phyloP scores from a whole-genome alignment of 2,888 invertebrate species.

The Protonemura montana region DNA sequence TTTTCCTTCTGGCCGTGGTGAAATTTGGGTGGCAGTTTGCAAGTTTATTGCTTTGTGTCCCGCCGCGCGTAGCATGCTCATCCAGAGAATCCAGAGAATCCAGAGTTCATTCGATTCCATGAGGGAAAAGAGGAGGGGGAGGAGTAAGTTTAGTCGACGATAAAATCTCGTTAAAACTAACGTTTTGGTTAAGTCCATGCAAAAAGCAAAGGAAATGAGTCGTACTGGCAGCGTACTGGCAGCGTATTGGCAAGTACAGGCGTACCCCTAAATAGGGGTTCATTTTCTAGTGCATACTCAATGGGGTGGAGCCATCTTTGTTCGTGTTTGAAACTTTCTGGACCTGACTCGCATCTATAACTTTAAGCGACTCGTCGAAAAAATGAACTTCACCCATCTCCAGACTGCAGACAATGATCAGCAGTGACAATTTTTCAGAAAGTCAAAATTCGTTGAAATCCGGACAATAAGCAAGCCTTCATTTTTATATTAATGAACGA shows the following conservation, averaged over 20 bases:
- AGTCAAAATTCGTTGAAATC: too few species aligned
- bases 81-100: background rate
- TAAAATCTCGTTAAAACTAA: constrained; percentile 33
- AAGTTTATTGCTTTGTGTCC: background rate
- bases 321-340: background rate
- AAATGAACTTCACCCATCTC: background rate
- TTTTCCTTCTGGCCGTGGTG: constrained; percentile 7
- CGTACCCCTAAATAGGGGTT: background rate
- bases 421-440: background rate
- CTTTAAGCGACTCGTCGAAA: background rate
- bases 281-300: background rate
- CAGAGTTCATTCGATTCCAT: background rate
- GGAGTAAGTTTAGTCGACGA: background rate
- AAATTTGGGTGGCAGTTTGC: constrained; percentile 7
- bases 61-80: background rate
- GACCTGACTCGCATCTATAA: background rate
- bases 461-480: too few species aligned
- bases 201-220: constrained; percentile 16
- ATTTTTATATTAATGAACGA: background rate
- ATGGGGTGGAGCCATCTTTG: background rate
- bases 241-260: background rate
- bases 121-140: background rate
- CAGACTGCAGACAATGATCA: background rate
- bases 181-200: constrained; percentile 24
- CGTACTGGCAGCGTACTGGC: background rate